Evolutionary conservation across 2,797 vertebrate species (phyloP).

Genomic region (Enteromius fasciolatus): DNA sequence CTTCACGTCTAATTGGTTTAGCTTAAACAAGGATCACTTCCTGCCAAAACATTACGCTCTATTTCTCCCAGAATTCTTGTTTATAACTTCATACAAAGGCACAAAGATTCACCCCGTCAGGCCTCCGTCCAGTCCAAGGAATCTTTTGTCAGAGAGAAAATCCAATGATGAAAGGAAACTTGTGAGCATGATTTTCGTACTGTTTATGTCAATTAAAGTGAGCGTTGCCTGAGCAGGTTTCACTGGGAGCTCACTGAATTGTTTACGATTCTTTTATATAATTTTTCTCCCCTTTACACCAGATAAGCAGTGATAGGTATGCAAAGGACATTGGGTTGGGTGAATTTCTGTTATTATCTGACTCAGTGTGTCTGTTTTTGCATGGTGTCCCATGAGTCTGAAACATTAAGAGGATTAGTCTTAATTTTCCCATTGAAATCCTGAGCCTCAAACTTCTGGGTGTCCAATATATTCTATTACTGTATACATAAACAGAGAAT

Average conservation of each 20-base stretch:
- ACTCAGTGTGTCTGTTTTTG: neutral
- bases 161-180: neutral
- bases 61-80: neutral
- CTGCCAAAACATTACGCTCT: neutral
- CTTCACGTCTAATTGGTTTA: neutral
- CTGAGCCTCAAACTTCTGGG: neutral
- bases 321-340: neutral
- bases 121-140: neutral
- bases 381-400: neutral
- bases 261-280: neutral
- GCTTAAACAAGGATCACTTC: neutral
- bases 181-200: neutral
- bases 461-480: neutral
- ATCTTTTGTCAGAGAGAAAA: neutral
- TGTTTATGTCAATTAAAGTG: neutral
- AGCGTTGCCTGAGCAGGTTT: neutral
- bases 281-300: neutral
- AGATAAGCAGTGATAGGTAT: neutral
- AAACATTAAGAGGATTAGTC: slow-evolving; percentile 20
- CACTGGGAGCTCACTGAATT: neutral
- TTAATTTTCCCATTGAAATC: neutral
- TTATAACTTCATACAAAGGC: neutral
- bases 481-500: neutral
- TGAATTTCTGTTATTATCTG: slow-evolving; percentile 1
- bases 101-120: neutral